phyloP scores from a whole-genome alignment of 2,888 invertebrate species.

The Agelastica alni region DNA sequence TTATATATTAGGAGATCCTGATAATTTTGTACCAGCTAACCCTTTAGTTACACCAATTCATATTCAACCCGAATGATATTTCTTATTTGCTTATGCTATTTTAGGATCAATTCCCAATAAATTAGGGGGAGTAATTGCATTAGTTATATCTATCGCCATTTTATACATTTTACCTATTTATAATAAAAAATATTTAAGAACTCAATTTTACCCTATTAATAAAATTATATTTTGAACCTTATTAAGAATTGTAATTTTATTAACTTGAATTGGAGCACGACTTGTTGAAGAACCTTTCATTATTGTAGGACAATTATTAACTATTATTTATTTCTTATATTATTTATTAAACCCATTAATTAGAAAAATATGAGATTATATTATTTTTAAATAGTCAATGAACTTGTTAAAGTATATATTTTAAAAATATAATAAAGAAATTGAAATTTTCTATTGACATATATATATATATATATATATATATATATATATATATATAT shows the following conservation, averaged over 20 bases:
- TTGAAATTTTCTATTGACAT: constrained; percentile 67
- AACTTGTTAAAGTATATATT: constrained; percentile 70
- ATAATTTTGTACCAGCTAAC: constrained; percentile 75
- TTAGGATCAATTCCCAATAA: constrained; percentile 80
- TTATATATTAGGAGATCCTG: constrained; percentile 68
- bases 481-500: too few species aligned
- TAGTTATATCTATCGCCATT: constrained; percentile 73
- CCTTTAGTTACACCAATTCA: constrained; percentile 71
- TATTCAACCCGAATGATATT: constrained; percentile 86
- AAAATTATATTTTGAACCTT: constrained; percentile 66
- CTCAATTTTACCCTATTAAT: constrained; percentile 65
- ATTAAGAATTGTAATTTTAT: constrained; percentile 60
- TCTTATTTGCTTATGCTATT: constrained; percentile 81
- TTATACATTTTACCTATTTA: constrained; percentile 65
- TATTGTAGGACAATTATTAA: too few species aligned
- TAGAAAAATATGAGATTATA: constrained; percentile 62
- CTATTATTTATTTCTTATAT: constrained; percentile 63
- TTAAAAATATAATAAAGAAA: constrained; percentile 76
- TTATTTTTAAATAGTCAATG: constrained; percentile 63
- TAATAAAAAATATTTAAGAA: constrained; percentile 61
- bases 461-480: too few species aligned
- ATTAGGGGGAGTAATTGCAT: too few species aligned
- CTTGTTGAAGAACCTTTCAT: constrained; percentile 73
- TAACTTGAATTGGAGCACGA: too few species aligned
- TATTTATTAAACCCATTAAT: constrained; percentile 62